phyloP scores from a whole-genome alignment of 2,113 vertebrate genomes.

The Paracanthobrama guichenoti region DNA sequence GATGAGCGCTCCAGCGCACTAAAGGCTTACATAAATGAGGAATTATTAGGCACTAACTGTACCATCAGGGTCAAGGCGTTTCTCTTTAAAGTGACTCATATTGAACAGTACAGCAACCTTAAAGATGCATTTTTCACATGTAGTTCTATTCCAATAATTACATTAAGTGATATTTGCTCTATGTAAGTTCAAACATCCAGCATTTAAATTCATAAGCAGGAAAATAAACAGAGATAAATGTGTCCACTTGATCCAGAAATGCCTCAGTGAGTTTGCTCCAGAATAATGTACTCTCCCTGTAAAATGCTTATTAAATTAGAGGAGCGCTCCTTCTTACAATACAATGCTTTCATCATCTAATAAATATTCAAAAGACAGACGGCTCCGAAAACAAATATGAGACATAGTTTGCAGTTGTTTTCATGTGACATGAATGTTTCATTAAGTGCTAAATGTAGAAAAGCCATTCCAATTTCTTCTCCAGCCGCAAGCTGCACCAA shows the following conservation, averaged over 20 bases:
- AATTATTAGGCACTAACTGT: slow-evolving; percentile 33
- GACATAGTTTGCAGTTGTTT: slow-evolving; percentile 61
- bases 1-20: slow-evolving; percentile 15
- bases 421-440: slow-evolving; percentile 68
- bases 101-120: slow-evolving; percentile 29
- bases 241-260: slow-evolving; percentile 60
- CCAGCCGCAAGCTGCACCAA: slow-evolving; percentile 24
- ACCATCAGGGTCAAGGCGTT: slow-evolving; percentile 7
- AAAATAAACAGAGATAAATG: slow-evolving; percentile 60
- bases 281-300: slow-evolving; percentile 65
- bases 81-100: slow-evolving; percentile 22
- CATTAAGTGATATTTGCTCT: slow-evolving; percentile 64
- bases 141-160: slow-evolving; percentile 61
- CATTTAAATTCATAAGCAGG: slow-evolving; percentile 65
- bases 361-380: slow-evolving; percentile 68
- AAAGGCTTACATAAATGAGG: slow-evolving; percentile 48
- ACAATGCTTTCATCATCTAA: slow-evolving; percentile 62
- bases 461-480: slow-evolving; percentile 59
- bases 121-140: slow-evolving; percentile 37
- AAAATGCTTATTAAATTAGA: slow-evolving; percentile 67
- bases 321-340: slow-evolving; percentile 59
- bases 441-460: slow-evolving; percentile 65
- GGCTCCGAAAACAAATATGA: slow-evolving; percentile 63
- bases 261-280: slow-evolving; percentile 61
- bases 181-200: slow-evolving; percentile 66